phyloP scores from a whole-genome alignment of 2,113 vertebrate genomes.

The Furnarius figulus region DNA sequence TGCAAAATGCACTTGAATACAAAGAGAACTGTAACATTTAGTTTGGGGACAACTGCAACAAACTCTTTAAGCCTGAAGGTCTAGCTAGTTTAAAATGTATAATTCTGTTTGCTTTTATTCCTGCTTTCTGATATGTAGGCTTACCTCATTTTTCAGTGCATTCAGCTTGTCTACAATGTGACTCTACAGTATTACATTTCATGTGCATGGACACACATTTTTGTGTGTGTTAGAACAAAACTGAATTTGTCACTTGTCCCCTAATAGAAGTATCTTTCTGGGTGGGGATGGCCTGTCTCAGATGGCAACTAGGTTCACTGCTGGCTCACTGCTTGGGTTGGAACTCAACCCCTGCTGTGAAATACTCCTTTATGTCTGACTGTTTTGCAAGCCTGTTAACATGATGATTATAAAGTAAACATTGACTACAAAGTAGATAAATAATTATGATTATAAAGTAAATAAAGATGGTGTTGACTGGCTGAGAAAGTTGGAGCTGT shows the following conservation, averaged over 20 bases:
- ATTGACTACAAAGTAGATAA: not conserved
- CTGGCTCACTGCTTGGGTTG: not conserved
- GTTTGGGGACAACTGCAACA: not conserved
- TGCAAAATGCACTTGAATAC: not conserved
- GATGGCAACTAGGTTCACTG: not conserved
- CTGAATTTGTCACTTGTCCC: not conserved
- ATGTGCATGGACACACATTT: not conserved
- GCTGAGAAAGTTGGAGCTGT: not conserved
- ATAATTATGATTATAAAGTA: not conserved
- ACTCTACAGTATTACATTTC: not conserved
- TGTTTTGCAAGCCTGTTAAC: not conserved
- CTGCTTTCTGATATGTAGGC: not conserved
- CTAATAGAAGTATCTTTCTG: not conserved
- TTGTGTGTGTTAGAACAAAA: not conserved
- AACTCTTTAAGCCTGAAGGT: not conserved
- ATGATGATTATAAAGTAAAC: not conserved
- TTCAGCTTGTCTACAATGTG: not conserved
- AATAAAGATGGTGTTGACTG: not conserved
- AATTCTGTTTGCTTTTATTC: not conserved
- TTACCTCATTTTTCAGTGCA: not conserved
- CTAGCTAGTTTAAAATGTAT: not conserved
- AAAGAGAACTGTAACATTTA: not conserved
- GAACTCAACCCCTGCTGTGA: not conserved
- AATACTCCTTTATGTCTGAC: not conserved
- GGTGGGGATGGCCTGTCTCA: not conserved